Base-by-base conservation (phyloP, 37 sponge, comb jelly and placozoan genomes). In the Beroe forskalii region DNA sequence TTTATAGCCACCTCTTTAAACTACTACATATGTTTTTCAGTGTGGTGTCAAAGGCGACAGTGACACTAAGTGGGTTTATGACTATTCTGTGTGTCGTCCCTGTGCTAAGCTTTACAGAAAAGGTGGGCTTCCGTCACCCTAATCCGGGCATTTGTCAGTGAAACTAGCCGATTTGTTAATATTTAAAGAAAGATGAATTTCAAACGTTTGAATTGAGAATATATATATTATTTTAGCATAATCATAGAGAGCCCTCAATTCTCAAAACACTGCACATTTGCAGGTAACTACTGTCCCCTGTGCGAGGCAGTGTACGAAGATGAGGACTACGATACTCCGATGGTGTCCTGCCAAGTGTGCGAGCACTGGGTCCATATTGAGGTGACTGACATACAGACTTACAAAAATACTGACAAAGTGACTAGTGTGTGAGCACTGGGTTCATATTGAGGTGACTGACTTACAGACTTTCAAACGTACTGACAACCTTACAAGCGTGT, bases 231-330 rank as follows among this genome's bases (percentile, higher is more conserved):
- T n/a, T n/a, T n/a, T n/a, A n/a, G n/a, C n/a, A n/a, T n/a, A n/a
- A n/a, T n/a, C n/a, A n/a, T n/a, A n/a, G n/a, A n/a, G n/a, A n/a
- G n/a, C n/a, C n/a, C n/a, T n/a, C n/a, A n/a, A n/a, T n/a, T n/a
- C n/a, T n/a, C n/a, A n/a, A 63, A 8, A 4, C 4, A 63, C 25
- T 63, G 66, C 25, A 24, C 60, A 55, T 55, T 9, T 55, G 9
- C 67, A 95, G 96, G 95, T 8, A 96, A 96, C 93, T 93, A 90
- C 90, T 96, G 96, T 91, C 96, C 96, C 0, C 63, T 96, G 41
- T 96, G 96, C 90, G 91, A 89, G 1, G 92, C 93, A 43, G 93
- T 94, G 67, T 96, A 96, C 60, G 76, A 89, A 0, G 96, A 96
- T 61, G 91, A 55, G 67, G 95, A 96, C 91, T 96, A 89, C 92